Conservation (phyloP, 1,140 invertebrate genomes). For the Psilanteris sp. region DNA sequence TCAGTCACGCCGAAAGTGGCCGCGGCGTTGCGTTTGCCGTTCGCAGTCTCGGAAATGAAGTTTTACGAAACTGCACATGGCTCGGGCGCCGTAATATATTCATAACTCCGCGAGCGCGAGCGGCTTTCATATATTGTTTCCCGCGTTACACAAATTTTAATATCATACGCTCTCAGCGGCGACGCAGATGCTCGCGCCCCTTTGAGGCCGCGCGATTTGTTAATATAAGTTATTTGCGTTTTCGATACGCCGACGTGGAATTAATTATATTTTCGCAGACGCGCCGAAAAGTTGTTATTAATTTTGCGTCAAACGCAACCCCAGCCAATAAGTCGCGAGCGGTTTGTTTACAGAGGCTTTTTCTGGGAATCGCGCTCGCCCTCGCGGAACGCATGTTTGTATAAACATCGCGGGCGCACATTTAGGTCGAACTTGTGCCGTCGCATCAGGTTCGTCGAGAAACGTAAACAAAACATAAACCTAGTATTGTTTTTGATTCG, state of each 20-base stretch:
- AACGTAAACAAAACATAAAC: no score
- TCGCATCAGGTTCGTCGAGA: no score
- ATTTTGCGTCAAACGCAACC: no score
- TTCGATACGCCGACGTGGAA: background rate
- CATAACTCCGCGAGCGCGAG: conserved; percentile 28
- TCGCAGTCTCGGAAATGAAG: conserved; percentile 27
- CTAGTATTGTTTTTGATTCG: no score
- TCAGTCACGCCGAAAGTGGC: conserved; percentile 28
- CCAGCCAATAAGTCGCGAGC: no score
- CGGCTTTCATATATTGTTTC: conserved; percentile 42
- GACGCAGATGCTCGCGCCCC: conserved; percentile 28
- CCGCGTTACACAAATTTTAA: conserved; percentile 43
- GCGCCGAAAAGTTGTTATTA: no score
- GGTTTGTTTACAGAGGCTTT: no score
- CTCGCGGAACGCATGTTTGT: no score
- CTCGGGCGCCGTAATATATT: conserved; percentile 29
- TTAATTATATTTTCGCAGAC: no score
- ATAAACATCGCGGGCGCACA: no score
- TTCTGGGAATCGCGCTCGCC: no score
- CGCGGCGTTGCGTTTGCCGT: conserved; percentile 8
- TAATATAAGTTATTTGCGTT: background rate
- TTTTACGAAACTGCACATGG: conserved; percentile 45
- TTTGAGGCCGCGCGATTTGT: conserved; percentile 23
- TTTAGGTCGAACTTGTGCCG: no score
- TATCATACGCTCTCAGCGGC: conserved; percentile 22